These are phyloP conservation scores for Clostera curtula DNA, from an alignment of 2,888 invertebrate species.

Conservation along the genomic window DNA sequence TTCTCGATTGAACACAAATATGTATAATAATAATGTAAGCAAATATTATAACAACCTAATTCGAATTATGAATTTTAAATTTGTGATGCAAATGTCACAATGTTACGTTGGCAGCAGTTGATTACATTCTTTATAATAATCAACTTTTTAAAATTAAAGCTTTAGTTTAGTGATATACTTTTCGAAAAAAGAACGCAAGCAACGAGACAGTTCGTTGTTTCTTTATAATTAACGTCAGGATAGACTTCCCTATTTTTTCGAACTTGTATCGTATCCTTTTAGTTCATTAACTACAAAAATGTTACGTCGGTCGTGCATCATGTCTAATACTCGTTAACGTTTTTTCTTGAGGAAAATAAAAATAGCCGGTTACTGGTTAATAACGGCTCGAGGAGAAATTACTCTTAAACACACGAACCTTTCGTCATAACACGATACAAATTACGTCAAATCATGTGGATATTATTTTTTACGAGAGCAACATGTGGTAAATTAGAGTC, in stretches of 20 bases:
- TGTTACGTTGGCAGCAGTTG: no score
- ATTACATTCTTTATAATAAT: no score
- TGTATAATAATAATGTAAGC: slow-evolving; percentile 44
- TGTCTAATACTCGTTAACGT: slow-evolving; percentile 49
- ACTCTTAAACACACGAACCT: slow-evolving; percentile 62
- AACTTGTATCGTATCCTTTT: slow-evolving; percentile 22
- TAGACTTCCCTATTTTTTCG: slow-evolving; percentile 11
- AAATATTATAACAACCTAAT: slow-evolving; percentile 37
- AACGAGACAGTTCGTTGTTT: slow-evolving; percentile 7
- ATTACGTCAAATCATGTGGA: slow-evolving; percentile 69
- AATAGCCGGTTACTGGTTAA: slow-evolving; percentile 58
- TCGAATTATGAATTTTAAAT: slow-evolving; percentile 25
- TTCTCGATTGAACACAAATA: slow-evolving; percentile 46
- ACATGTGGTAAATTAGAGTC: slow-evolving; percentile 70
- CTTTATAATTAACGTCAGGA: slow-evolving; percentile 10
- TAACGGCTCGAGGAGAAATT: slow-evolving; percentile 54
- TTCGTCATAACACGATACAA: slow-evolving; percentile 62
- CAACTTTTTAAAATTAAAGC: no score
- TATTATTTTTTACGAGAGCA: slow-evolving; percentile 62
- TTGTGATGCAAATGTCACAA: background rate
- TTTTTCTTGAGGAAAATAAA: slow-evolving; percentile 32
- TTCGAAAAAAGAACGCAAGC: slow-evolving; percentile 4
- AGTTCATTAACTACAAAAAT: slow-evolving; percentile 31
- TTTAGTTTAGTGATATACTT: no score
- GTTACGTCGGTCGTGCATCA: slow-evolving; percentile 29